A percentile compares a stretch with the other conserved stretches of the same genome.
Conservation (phyloP, 2,113 vertebrate genomes). For the Echinops telfairi region DNA sequence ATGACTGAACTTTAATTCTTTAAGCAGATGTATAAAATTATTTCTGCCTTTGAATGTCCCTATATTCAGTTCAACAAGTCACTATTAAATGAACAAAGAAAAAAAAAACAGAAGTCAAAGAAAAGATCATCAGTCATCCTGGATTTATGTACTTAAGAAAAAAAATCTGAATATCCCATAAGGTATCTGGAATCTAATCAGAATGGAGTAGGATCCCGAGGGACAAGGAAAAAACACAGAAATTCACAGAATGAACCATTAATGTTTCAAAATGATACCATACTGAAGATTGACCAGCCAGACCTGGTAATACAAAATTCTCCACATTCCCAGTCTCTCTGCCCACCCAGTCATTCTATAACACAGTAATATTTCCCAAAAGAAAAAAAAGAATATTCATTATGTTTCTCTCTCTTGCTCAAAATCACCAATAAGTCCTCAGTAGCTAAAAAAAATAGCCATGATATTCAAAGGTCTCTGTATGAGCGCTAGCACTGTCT, state of each 20-base stretch:
- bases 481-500: background rate
- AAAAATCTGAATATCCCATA: background rate
- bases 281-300: background rate
- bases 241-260: background rate
- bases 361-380: background rate
- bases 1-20: background rate
- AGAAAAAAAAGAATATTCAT: background rate
- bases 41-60: background rate
- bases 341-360: background rate
- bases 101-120: background rate
- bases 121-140: background rate
- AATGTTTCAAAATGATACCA: background rate
- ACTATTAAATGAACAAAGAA: conserved; percentile 17
- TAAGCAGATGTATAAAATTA: background rate
- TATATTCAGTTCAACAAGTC: background rate
- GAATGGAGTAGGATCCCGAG: background rate
- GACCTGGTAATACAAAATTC: background rate
- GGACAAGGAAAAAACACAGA: background rate
- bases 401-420: background rate
- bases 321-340: background rate
- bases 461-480: background rate
- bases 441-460: background rate
- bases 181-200: background rate
- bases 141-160: no score
- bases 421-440: background rate